Evolutionary conservation across 2,797 vertebrate species (phyloP), one percentile per base, ranked within the genome.

Genomic region (Poeciliopsis turneri): DNA sequence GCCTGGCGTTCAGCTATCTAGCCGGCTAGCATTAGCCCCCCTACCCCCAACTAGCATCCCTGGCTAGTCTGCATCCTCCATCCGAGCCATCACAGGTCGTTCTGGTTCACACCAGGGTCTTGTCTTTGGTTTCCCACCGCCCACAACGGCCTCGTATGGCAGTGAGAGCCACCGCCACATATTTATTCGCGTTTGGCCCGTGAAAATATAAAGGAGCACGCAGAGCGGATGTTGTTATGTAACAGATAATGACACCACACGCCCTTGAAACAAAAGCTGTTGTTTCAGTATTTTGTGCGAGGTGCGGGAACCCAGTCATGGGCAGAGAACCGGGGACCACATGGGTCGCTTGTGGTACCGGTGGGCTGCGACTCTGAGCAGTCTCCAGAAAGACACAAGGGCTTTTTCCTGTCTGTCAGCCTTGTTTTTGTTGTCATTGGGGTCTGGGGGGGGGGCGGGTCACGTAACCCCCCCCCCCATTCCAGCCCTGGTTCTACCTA

Each of bases 231-330:
- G 91, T 90, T 88, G 93, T 95, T 95, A 95, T 93, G 93, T 95
- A 95, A 95, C 91, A 76, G 82, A 87, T 87, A 90, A 92, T 91
- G 94, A 92, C 93, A 88, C 93, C 92, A 87, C 93, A 92, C 92
- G 95, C 93, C 93, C 94, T 95, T 94, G 93, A 94, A 95, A 93
- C 93, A 94, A 93, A 94, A 95, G 93, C 92, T 90, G 82, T 84
- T 90, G 90, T 89, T 91, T 93, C 72, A 16, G 80, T 90, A 59
- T 30, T 57, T 88, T 91, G 89, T 93, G 78, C 49, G 86, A 39
- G 68, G 71, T 46, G 79, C 68, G 1, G 78, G 80, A 23, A 80
- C 66, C 74, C 72, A 11, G 61, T 45, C 75, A 11, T 47, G 85
- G 78, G 77, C 82, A 45, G 61, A 81, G 78, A 81, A 84, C 77